phyloP scores from a whole-genome alignment of 1,140 invertebrate species.

The Drosophila sucinea region DNA sequence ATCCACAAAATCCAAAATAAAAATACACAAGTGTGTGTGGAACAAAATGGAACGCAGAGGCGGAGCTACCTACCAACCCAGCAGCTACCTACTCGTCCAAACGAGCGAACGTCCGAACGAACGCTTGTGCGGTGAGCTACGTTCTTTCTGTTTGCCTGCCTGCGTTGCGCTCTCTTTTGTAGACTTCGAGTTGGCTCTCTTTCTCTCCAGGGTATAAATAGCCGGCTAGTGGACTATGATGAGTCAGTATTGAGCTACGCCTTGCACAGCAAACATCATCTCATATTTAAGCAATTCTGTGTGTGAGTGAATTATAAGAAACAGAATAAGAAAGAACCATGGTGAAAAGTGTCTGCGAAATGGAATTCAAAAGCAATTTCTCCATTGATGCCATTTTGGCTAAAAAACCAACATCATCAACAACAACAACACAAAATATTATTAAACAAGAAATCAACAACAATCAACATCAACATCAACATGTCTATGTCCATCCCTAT shows the following conservation, averaged over 20 bases:
- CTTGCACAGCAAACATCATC: conserved; percentile 47
- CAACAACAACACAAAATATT: conserved; percentile 25
- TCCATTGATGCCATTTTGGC: conserved; percentile 89
- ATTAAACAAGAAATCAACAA: conserved; percentile 62
- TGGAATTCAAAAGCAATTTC: conserved; percentile 86
- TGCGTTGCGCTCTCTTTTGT: conserved; percentile 24
- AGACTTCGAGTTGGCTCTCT: conserved; percentile 38
- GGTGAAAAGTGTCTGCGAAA: conserved; percentile 78
- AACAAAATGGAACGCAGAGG: conserved; percentile 69
- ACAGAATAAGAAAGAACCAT: conserved; percentile 31
- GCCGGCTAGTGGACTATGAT: conserved; percentile 39
- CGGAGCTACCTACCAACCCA: background rate
- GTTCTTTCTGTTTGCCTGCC: background rate
- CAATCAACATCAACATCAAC: conserved; percentile 39
- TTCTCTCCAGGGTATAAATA: conserved; percentile 62
- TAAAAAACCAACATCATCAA: conserved; percentile 57
- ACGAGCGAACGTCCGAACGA: conserved; percentile 49
- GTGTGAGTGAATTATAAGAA: conserved; percentile 36
- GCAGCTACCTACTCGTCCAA: conserved; percentile 26
- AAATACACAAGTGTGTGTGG: conserved; percentile 55
- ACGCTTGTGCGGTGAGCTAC: background rate
- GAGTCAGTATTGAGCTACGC: conserved; percentile 69
- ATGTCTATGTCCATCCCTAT: conserved; percentile 76
- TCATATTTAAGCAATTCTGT: conserved; percentile 41
- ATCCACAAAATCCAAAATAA: conserved; percentile 78